phyloP scores from a whole-genome alignment of 2,797 vertebrate genomes.

The Hapalemur alaotrensis region DNA sequence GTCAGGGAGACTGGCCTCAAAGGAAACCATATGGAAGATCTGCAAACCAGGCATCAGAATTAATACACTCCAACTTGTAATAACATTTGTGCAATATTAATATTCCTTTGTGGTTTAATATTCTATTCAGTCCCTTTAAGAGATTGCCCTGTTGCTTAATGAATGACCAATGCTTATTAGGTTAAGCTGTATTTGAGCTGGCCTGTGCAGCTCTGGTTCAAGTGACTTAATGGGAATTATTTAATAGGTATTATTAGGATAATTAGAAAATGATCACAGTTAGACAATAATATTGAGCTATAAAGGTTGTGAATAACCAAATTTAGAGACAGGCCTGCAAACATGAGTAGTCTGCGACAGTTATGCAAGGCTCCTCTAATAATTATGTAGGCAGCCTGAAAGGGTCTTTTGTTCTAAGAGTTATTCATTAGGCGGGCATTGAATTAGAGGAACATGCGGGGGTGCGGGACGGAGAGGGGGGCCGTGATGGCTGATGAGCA shows the following conservation, averaged over 20 bases:
- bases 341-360: slow-evolving; percentile 84
- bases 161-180: slow-evolving; percentile 87
- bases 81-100: slow-evolving; percentile 66
- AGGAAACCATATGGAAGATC: slow-evolving; percentile 56
- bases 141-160: slow-evolving; percentile 81
- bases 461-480: slow-evolving; percentile 78
- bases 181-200: slow-evolving; percentile 87
- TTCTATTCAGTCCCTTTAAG: slow-evolving; percentile 80
- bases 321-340: slow-evolving; percentile 86
- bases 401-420: slow-evolving; percentile 87
- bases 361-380: slow-evolving; percentile 87
- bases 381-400: slow-evolving; percentile 87
- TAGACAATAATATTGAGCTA: slow-evolving; percentile 87
- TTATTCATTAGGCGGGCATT: slow-evolving; percentile 86
- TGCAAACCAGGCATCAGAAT: slow-evolving; percentile 57
- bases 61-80: slow-evolving; percentile 68
- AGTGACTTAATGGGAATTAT: slow-evolving; percentile 88
- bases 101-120: slow-evolving; percentile 65
- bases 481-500: slow-evolving; percentile 80
- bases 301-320: slow-evolving; percentile 88
- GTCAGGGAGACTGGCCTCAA: slow-evolving; percentile 34
- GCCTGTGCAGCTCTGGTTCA: slow-evolving; percentile 84
- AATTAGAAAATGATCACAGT: slow-evolving; percentile 90
- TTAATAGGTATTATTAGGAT: slow-evolving; percentile 89
- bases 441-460: slow-evolving; percentile 84